Conservation (phyloP, 2,113 vertebrate species). For the Hydrochoerus hydrochaeris region DNA sequence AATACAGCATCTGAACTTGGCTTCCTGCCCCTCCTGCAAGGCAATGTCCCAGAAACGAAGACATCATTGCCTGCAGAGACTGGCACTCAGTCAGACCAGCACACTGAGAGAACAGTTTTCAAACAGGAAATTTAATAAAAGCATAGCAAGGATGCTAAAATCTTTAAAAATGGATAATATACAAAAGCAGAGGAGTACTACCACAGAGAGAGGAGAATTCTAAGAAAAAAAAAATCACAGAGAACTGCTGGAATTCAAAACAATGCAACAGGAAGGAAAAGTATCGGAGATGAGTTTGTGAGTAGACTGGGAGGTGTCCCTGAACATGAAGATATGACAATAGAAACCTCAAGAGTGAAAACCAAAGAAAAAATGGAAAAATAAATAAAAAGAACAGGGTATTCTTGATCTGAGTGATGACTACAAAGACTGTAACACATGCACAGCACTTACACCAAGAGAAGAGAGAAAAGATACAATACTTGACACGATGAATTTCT, state of each 20-base stretch:
- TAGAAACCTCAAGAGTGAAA: neutral
- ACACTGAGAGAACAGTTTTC: neutral
- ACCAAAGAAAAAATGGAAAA: neutral
- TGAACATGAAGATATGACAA: neutral
- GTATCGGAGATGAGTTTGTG: neutral
- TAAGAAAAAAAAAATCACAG: neutral
- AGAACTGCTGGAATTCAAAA: neutral
- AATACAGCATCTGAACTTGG: neutral
- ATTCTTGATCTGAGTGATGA: neutral
- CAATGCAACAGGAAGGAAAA: neutral
- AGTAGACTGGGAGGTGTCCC: neutral
- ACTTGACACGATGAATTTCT: neutral
- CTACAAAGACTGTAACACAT: neutral
- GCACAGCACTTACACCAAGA: neutral
- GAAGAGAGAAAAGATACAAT: neutral
- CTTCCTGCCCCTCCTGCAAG: neutral
- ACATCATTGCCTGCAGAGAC: neutral
- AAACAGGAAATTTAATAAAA: neutral
- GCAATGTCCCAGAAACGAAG: neutral
- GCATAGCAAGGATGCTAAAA: neutral
- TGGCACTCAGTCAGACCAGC: neutral
- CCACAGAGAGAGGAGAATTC: neutral
- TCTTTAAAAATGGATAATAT: no score
- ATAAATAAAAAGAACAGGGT: neutral
- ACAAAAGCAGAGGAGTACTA: neutral